phyloP scores from a whole-genome alignment of 2,888 invertebrate species.

The Neoaliturus tenellus region DNA sequence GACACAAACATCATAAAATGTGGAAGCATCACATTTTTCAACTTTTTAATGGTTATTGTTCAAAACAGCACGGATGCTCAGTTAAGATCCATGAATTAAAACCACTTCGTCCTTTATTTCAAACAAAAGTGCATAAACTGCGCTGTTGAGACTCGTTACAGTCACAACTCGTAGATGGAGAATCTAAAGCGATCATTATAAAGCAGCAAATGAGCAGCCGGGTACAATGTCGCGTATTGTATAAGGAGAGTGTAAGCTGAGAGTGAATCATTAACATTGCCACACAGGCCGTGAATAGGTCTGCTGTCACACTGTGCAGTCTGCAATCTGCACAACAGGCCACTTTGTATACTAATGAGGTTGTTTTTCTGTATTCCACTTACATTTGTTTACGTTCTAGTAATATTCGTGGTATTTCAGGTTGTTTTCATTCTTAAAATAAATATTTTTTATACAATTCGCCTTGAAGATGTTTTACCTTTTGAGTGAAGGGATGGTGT shows the following conservation, averaged over 20 bases:
- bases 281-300: background rate
- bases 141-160: background rate
- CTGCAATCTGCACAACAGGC: too few relatives aligned
- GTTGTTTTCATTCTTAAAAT: too few relatives aligned
- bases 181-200: background rate
- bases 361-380: background rate
- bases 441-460: too few relatives aligned
- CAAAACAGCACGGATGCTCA: too few relatives aligned
- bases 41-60: too few relatives aligned
- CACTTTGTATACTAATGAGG: background rate
- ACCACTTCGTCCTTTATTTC: background rate
- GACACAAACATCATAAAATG: too few relatives aligned
- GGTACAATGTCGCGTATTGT: background rate
- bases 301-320: background rate
- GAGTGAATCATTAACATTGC: background rate
- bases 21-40: too few relatives aligned
- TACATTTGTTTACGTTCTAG: too few relatives aligned
- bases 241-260: background rate
- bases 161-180: background rate
- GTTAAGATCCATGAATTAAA: too few relatives aligned
- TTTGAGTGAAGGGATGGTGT: too few relatives aligned
- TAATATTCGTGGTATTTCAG: too few relatives aligned
- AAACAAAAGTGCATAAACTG: background rate
- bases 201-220: background rate
- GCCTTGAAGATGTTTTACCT: too few relatives aligned